These are phyloP conservation scores for Myrmecophaga tridactyla DNA, from an alignment of 2,113 vertebrate genomes.

Conservation along the genomic window DNA sequence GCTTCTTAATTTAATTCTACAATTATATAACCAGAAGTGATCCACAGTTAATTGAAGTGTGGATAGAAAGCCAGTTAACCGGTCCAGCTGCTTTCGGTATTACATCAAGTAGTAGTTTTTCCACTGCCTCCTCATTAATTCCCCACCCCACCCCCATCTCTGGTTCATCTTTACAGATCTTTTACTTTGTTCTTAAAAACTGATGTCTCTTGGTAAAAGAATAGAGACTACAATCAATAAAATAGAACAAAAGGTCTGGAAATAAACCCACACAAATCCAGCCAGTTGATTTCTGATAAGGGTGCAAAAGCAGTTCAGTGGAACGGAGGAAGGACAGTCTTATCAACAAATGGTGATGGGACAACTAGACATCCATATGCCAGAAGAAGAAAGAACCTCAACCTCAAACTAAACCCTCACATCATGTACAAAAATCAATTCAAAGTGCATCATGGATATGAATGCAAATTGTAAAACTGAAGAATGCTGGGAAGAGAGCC, in stretches of 20 bases:
- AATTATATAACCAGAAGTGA: not conserved
- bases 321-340: not conserved
- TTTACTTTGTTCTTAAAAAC: too few species aligned
- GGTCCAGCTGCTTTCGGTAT: not conserved
- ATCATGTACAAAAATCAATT: not conserved
- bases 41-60: not conserved
- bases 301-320: not conserved
- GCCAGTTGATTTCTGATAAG: not conserved
- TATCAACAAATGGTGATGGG: too few species aligned
- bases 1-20: not conserved
- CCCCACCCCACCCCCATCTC: accelerated
- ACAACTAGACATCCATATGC: not conserved
- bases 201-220: not conserved
- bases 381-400: not conserved
- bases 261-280: not conserved
- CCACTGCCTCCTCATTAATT: too few species aligned
- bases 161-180: not conserved
- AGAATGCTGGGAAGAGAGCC: not conserved
- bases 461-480: not conserved
- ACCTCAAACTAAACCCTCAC: not conserved
- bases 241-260: not conserved
- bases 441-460: not conserved
- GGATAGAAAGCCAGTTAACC: not conserved
- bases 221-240: not conserved
- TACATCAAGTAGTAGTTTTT: not conserved